Evolutionary conservation across 1,140 invertebrate species (phyloP).

Genomic region (Diploscapter pachys): DNA sequence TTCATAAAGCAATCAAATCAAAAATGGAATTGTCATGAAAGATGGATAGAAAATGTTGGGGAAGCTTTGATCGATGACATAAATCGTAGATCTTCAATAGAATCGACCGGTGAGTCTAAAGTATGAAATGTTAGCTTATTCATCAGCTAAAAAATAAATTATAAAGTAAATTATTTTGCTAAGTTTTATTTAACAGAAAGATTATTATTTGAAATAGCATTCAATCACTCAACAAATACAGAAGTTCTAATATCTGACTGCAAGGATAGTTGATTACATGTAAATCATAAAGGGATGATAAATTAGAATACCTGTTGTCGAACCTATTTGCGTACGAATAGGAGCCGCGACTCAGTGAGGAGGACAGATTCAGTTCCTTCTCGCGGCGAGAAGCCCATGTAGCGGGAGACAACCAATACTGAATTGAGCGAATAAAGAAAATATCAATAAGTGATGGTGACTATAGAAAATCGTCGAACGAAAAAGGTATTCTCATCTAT

Average conservation of each 20-base stretch:
- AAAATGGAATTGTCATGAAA: too few relatives aligned
- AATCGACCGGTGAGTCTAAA: too few relatives aligned
- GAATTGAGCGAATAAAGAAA: background rate
- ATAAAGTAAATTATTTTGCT: background rate
- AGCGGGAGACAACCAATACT: conserved; percentile 41
- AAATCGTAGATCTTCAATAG: too few relatives aligned
- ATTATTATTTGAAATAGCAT: background rate
- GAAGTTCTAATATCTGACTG: too few relatives aligned
- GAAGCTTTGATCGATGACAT: too few relatives aligned
- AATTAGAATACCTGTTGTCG: conserved; percentile 5
- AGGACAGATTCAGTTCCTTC: conserved; percentile 42
- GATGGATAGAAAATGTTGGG: too few relatives aligned
- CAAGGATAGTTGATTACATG: background rate
- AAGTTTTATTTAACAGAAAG: background rate
- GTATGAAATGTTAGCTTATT: background rate
- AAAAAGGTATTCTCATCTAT: conserved; percentile 1
- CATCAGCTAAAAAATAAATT: background rate
- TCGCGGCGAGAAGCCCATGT: conserved; percentile 41
- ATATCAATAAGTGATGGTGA: too few relatives aligned
- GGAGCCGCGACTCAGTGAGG: conserved; percentile 35
- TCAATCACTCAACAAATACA: too few relatives aligned
- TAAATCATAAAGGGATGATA: background rate
- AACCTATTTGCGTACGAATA: conserved; percentile 30
- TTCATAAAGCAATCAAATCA: too few relatives aligned
- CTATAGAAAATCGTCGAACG: too few relatives aligned